phyloP scores from a whole-genome alignment of 1,140 invertebrate genomes.

The Mycetomoellerius zeteki region DNA sequence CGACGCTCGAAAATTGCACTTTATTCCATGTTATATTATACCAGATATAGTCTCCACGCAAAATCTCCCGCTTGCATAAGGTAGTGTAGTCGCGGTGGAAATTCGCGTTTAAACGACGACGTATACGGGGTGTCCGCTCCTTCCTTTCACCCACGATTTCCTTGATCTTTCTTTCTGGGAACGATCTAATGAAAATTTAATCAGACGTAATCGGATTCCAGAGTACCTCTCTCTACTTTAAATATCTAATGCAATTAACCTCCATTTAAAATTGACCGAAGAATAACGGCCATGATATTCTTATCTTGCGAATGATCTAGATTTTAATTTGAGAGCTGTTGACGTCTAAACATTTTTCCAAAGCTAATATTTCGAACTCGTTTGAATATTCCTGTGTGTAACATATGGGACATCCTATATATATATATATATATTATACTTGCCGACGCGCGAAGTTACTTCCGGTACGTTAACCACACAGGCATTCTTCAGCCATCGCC shows the following conservation, averaged over 20 bases:
- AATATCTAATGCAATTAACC: conserved; percentile 27
- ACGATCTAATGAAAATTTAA: conserved; percentile 32
- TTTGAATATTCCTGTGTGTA: background rate
- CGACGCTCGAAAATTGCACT: conserved; percentile 30
- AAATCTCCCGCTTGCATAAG: conserved; percentile 34
- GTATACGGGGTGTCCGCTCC: background rate
- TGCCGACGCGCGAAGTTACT: conserved; percentile 17
- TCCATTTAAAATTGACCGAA: conserved; percentile 9
- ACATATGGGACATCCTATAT: background rate
- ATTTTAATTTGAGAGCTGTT: background rate
- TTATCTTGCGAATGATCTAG: background rate
- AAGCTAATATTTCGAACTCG: background rate
- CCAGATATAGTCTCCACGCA: conserved; percentile 27
- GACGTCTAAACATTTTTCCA: background rate
- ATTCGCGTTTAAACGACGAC: background rate
- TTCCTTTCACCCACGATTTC: conserved; percentile 10
- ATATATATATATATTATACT: no score
- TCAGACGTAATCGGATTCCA: conserved; percentile 20
- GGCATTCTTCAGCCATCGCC: conserved; percentile 13
- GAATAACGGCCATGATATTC: background rate
- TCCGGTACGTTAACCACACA: conserved; percentile 9
- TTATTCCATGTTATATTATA: background rate
- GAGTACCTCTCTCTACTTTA: conserved; percentile 6
- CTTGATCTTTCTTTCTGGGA: conserved; percentile 8
- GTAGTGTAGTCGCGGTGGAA: background rate